Base-by-base conservation (phyloP, 2,113 vertebrate genomes). In the Neogobius melanostomus region DNA sequence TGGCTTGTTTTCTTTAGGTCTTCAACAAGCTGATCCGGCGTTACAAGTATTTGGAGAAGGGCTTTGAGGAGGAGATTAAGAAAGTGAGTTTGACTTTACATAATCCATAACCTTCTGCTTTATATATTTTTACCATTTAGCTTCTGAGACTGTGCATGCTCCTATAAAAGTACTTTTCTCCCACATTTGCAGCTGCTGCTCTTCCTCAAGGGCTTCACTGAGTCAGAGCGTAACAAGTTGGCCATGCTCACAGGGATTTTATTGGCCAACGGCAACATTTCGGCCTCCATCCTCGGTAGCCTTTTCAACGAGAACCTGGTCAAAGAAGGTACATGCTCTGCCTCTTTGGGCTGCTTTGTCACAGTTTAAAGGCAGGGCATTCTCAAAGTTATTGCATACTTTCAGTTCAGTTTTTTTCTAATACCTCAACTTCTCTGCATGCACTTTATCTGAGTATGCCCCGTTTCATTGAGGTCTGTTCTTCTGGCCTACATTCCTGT, bases 21-120 rank as follows among this genome's bases (percentile, higher is more conserved):
- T 98, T 99, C 93, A 98, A 98, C 94, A 99, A 99, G 92, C 93
- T 99, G 84, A 98, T 99, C 92, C 95, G 97, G 92, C 97, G 97
- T 88, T 99, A 99, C 92, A 99, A 99, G 80, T 89, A 89, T 91
- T 90, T 99, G 94, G 97, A 99, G 93, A 99, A 98, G 92, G 96
- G 96, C 77, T 98, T 99, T 92, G 97, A 99, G 91, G 97, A 99
- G 89, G 97, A 99, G 92, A 95, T 99, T 69, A 98, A 99, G 93
- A 99, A 99, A 96, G 97, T 98, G 85, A 64, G 88, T 67, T n/a
- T 21, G 8, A 44, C 1, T 44, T 61, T 44, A 43, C 4, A 49
- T 7, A 51, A 68, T 51, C 66, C 15, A 21, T 17, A 7, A 42
- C 8, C 6, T 45, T 47, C 57, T 60, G 42, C 36, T 36, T n/a